Base-by-base conservation (phyloP, 2,888 invertebrate species). In the Hypolimnas misippus region DNA sequence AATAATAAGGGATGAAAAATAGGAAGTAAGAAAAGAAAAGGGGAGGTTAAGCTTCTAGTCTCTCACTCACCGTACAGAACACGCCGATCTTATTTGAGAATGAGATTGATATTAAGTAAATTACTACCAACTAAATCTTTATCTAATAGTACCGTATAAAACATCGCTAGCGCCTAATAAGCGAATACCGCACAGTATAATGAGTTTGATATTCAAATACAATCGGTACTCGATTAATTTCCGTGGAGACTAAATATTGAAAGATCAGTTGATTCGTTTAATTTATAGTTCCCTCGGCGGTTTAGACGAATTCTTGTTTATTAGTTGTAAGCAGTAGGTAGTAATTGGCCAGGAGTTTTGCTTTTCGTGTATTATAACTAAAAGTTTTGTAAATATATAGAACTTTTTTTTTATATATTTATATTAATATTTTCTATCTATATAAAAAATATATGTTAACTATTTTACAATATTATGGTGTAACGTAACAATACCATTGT, bases 161-260 rank as follows among this genome's bases (percentile, higher is more conserved):
- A 40, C 40, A 40, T 6, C 40, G 40, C 40, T 40, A 16, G 40
- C 40, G 14, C 7, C 14, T 16, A 14, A 40, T 14, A 40, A 40
- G 40, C 40, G 7, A 14, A 40, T 14, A 40, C 12, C 35, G 35
- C 35, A 5, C 3, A 14, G 16, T 14, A 40, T 40, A 5, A 40
- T 40, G 40, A 25, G 25, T 40, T 16, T 14, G 14, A 19, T 44
- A 44, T 44, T 44, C 44, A 8, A 44, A 44, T 44, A 17, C 17
- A 44, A 44, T 19, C 19, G 14, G 6, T 16, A 14, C 17, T 8
- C 44, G 17, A 44, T 44, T 44, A 16, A 44, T 44, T 10, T 17
- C 40, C 16, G 8, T 3, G 19, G 16, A 44, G 44, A 44, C 14
- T 10, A 44, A 19, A 19, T 44, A 44, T 44, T 44, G 44, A 44